Base-by-base conservation (phyloP, 1,140 invertebrate genomes). In the Caenorhabditis latens region DNA sequence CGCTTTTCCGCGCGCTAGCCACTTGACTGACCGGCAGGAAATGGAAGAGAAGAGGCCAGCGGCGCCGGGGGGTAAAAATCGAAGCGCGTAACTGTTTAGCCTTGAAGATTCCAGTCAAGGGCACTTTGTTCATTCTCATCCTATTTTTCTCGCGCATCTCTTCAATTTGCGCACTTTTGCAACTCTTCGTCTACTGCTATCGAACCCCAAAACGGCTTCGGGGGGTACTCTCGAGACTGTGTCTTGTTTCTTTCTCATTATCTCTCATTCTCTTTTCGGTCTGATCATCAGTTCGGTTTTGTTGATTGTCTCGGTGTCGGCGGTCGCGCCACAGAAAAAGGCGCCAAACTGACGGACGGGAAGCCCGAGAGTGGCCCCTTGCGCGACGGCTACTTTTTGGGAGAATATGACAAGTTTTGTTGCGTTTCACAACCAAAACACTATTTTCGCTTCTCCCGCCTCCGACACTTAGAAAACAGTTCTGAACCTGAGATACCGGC, bases 31-130 rank as follows among this genome's bases (percentile, higher is more conserved):
- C 55, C 53, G 55, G 83, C 55, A 84, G 83, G 55, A 63, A 58
- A 83, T 57, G 79, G 79, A 46, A 84, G 58, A 84, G 83, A 4
- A 61, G 55, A 84, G 55, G 43, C 19, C 53, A 84, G 58, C 14
- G 43, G 83, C 40, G 16, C 21, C 32, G 6, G 83, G 21, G 24
- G 58, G 83, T 58, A 32, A 84, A 84, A 61, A 84, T 84, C 32
- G 32, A 79, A 79, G 71, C 71, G 71, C 71, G 71, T 79, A 79
- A 79, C 71, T 79, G 71, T 79, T 79, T 79, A 79, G 71, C 71
- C 71, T 79, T 79, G 71, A 79, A 79, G 71, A 79, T 79, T 79
- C 71, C 71, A 79, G 71, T 79, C 71, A 79, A 79, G 71, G 71
- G 71, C 71, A 79, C 71, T 79, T 79, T 79, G 71, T 79, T 79